phyloP scores from a whole-genome alignment of 2,113 vertebrate species.

The Chelonoidis abingdonii region DNA sequence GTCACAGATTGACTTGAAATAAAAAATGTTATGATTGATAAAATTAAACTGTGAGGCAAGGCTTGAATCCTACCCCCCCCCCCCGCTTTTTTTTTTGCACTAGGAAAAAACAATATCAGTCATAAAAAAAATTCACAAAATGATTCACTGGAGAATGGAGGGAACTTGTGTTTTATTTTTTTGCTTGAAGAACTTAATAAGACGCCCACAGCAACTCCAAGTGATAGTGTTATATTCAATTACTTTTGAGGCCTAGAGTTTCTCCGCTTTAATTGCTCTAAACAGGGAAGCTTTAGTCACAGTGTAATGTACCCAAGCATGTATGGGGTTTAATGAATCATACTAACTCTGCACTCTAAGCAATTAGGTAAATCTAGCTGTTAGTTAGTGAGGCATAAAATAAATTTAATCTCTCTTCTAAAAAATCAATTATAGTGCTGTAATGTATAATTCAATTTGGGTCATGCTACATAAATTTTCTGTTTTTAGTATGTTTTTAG shows the following conservation, averaged over 20 bases:
- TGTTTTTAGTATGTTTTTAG: constrained; percentile 79
- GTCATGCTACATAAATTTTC: constrained; percentile 87
- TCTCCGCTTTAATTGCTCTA: constrained; percentile 80
- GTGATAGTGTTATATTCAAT: constrained; percentile 73
- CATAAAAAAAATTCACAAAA: neutral
- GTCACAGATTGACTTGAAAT: constrained; percentile 50
- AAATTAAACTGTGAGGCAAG: constrained; percentile 73
- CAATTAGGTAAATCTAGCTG: constrained; percentile 89
- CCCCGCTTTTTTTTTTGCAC: neutral
- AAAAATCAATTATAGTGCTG: constrained; percentile 88
- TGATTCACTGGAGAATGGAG: neutral
- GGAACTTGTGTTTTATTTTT: constrained; percentile 4
- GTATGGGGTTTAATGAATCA: constrained; percentile 85
- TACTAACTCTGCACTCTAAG: constrained; percentile 83
- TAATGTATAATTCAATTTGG: constrained; percentile 88
- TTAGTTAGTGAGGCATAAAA: constrained; percentile 86
- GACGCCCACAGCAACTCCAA: constrained; percentile 71
- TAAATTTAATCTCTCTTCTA: constrained; percentile 88
- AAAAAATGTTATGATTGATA: constrained; percentile 73
- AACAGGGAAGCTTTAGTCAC: constrained; percentile 82
- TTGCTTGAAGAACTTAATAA: constrained; percentile 69
- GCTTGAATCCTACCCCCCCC: constrained; percentile 49
- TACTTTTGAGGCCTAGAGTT: constrained; percentile 72
- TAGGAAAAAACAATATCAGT: constrained; percentile 21
- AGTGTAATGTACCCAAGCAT: constrained; percentile 81